These are phyloP conservation scores for Malachius bipustulatus DNA, from an alignment of 2,888 invertebrate genomes.

Conservation along the genomic window DNA sequence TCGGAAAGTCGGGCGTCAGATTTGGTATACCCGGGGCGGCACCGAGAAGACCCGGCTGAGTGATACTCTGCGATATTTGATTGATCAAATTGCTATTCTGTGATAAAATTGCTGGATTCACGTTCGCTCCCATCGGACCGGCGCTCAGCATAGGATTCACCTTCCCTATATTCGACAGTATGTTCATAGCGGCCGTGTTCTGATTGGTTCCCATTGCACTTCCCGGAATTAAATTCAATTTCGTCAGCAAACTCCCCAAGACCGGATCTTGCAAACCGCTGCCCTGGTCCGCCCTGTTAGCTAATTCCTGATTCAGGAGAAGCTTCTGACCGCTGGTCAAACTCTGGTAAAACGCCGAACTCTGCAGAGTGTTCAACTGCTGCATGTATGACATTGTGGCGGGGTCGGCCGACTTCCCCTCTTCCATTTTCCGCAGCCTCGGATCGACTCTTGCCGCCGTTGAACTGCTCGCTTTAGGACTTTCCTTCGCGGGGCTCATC, in stretches of 20 bases:
- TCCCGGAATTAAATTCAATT: slow-evolving; percentile 40
- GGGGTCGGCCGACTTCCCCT: slow-evolving; percentile 17
- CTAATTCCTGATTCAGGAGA: slow-evolving; percentile 56
- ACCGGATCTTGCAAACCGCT: slow-evolving; percentile 46
- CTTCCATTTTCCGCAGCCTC: slow-evolving; percentile 30
- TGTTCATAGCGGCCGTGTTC: slow-evolving; percentile 34
- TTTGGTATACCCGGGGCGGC: slow-evolving; percentile 40
- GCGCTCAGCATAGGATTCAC: slow-evolving; percentile 16
- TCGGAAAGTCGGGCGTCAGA: slow-evolving; percentile 30
- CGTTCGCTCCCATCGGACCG: slow-evolving; percentile 40
- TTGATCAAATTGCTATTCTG: slow-evolving; percentile 39
- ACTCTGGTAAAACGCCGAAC: slow-evolving; percentile 58
- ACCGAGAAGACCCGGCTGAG: slow-evolving; percentile 42
- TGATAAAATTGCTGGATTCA: slow-evolving; percentile 39
- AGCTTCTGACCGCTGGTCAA: slow-evolving; percentile 61
- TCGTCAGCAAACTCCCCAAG: slow-evolving; percentile 50
- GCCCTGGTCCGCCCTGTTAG: slow-evolving; percentile 42
- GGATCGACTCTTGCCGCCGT: slow-evolving; percentile 27
- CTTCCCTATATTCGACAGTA: slow-evolving; percentile 30
- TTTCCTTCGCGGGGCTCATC: slow-evolving; percentile 43
- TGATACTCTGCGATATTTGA: slow-evolving; percentile 36
- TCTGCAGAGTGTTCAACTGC: slow-evolving; percentile 51
- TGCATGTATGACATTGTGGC: slow-evolving; percentile 42
- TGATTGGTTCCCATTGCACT: slow-evolving; percentile 26
- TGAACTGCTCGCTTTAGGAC: slow-evolving; percentile 23